A percentile compares a stretch with the other conserved stretches of the same genome.
Evolutionary conservation across 2,888 invertebrate species (phyloP).

Genomic region (Drosophila melanosoma): DNA sequence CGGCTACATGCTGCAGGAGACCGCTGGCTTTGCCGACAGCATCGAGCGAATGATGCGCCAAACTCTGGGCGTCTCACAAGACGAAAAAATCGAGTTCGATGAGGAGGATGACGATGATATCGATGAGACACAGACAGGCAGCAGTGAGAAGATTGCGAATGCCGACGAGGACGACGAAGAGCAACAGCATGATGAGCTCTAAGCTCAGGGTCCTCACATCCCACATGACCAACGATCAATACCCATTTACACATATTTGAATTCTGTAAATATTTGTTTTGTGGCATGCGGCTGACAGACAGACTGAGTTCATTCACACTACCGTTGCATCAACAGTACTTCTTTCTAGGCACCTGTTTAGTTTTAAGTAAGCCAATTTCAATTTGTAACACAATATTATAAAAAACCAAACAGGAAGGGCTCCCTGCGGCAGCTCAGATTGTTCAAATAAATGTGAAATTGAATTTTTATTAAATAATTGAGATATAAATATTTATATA

Average conservation of each 20-base stretch:
- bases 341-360: conserved; percentile 46
- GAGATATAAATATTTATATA: background rate
- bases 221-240: conserved; percentile 1
- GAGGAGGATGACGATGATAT: conserved; percentile 84
- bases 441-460: conserved; percentile 12
- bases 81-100: conserved; percentile 87
- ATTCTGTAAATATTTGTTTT: conserved; percentile 63
- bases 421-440: conserved; percentile 42
- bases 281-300: conserved; percentile 45
- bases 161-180: conserved; percentile 85
- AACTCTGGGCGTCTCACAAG: conserved; percentile 91
- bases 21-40: conserved; percentile 94
- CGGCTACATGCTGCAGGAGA: conserved; percentile 96
- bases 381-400: conserved; percentile 5
- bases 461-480: conserved; percentile 4
- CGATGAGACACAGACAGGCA: conserved; percentile 77
- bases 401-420: conserved; percentile 19
- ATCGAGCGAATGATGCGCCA: conserved; percentile 96
- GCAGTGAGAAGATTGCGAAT: conserved; percentile 82
- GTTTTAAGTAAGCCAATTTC: conserved; percentile 66
- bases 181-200: conserved; percentile 88
- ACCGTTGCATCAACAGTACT: conserved; percentile 67
- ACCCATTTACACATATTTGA: conserved; percentile 25
- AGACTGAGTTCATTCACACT: conserved; percentile 73
- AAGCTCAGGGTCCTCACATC: conserved; percentile 69